These are phyloP conservation scores for Adineta ricciae DNA, from an alignment of 2,888 invertebrate genomes.

Conservation along the genomic window DNA sequence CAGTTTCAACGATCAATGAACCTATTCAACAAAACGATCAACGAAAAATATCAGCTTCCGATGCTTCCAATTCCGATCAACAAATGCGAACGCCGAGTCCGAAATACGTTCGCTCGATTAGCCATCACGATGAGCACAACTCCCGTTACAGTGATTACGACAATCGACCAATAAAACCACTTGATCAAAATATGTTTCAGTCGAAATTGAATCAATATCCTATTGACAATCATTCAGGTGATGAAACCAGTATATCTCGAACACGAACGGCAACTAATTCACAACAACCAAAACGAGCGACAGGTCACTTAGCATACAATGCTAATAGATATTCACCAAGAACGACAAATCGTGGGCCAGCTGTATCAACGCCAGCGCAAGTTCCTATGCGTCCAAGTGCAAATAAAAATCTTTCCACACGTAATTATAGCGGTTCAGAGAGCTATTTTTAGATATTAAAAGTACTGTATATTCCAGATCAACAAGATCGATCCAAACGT, in stretches of 20 bases:
- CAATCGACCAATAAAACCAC: slow-evolving; percentile 40
- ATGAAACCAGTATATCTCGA: background rate
- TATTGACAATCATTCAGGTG: background rate
- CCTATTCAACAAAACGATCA: background rate
- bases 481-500: background rate
- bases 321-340: slow-evolving; percentile 14
- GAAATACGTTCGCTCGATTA: background rate
- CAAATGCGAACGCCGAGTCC: slow-evolving; percentile 20
- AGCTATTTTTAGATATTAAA: background rate
- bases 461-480: background rate
- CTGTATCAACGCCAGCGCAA: background rate
- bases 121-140: background rate
- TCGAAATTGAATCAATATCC: slow-evolving; percentile 27
- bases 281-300: background rate
- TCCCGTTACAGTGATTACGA: slow-evolving; percentile 40
- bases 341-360: background rate
- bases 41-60: background rate
- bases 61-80: background rate
- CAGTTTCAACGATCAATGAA: background rate
- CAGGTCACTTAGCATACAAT: background rate
- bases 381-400: background rate
- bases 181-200: slow-evolving; percentile 37
- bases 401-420: background rate
- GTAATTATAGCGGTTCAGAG: background rate
- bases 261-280: background rate